Base-by-base conservation (phyloP, 2,113 vertebrate species). In the Empidonax traillii region DNA sequence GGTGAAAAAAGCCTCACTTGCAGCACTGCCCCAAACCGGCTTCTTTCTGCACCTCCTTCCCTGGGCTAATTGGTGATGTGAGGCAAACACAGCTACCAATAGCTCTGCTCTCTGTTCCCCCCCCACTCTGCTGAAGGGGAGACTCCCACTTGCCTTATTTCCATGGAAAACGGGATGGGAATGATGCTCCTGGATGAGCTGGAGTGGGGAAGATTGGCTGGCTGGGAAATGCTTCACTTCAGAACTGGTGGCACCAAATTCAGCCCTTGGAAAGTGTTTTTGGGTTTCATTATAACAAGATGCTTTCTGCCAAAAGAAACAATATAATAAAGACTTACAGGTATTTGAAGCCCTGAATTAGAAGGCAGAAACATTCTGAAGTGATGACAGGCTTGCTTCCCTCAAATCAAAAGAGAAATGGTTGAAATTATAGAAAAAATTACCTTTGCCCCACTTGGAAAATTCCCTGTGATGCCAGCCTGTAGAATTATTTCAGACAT, bases 141-240 rank as follows among this genome's bases (percentile, higher is more conserved):
- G 74, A 53, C 88, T 97, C 81, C 49, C 95, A 96, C 84, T 81
- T 94, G 97, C 95, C 93, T 73, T 79, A 73, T 96, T 95, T 89
- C 65, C 23, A 0, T 87, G 92, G 61, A 37, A 28, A 77, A 46
- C 1, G 28, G 35, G 8, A 25, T 22, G 62, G 55, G 76, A 56
- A 86, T 44, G 83, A 81, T 75, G 53, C 52, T 86, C 75, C 71
- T 58, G 67, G 24, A 22, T 74, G 69, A 31, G 23, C 33, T 61
- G 79, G 51, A 44, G 12, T 18, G 51, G 39, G 13, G 71, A 39
- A 49, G 76, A 75, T 89, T 73, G 63, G 44, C 65, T 89, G 85
- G 14, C n/a, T 91, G 84, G 85, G 35, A 24, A 74, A 24, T 4
- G 33, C 28, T 68, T 27, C 8, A 2, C 5, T 84, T 67, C 49